phyloP scores from a whole-genome alignment of 2,888 invertebrate species.

The Philhelius pedissequus region DNA sequence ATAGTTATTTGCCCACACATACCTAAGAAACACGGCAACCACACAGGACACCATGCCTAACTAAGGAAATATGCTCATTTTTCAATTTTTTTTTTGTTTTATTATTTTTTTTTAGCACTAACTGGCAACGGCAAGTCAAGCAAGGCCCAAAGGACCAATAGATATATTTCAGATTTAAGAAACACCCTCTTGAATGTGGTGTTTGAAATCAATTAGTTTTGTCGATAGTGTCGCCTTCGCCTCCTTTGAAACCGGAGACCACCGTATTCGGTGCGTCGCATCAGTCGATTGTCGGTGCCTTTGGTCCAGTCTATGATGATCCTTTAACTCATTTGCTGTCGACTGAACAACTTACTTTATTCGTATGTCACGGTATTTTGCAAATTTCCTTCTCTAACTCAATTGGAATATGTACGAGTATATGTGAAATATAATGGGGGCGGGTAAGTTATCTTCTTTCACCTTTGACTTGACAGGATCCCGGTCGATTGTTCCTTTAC shows the following conservation, averaged over 20 bases:
- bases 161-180: constrained; percentile 71
- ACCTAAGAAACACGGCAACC: not conserved
- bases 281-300: constrained; percentile 46
- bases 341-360: constrained; percentile 59
- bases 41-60: constrained; percentile 55
- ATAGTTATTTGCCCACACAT: not conserved
- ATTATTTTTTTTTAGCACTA: constrained; percentile 56
- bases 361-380: constrained; percentile 71
- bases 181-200: constrained; percentile 69
- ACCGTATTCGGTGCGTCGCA: constrained; percentile 30
- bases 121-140: not conserved
- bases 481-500: constrained; percentile 34
- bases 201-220: constrained; percentile 79
- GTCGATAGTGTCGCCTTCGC: constrained; percentile 77
- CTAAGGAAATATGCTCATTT: constrained; percentile 61
- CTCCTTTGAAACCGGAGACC: constrained; percentile 69
- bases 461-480: constrained; percentile 69
- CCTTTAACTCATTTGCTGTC: constrained; percentile 51
- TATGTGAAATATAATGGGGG: constrained; percentile 52
- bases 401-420: constrained; percentile 48
- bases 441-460: constrained; percentile 75
- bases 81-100: constrained; percentile 24
- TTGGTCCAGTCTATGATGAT: constrained; percentile 49
- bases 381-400: constrained; percentile 75
- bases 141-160: constrained; percentile 70